These are phyloP conservation scores for Pseudonaja textilis DNA, from an alignment of 2,113 vertebrate genomes.

Conservation along the genomic window DNA sequence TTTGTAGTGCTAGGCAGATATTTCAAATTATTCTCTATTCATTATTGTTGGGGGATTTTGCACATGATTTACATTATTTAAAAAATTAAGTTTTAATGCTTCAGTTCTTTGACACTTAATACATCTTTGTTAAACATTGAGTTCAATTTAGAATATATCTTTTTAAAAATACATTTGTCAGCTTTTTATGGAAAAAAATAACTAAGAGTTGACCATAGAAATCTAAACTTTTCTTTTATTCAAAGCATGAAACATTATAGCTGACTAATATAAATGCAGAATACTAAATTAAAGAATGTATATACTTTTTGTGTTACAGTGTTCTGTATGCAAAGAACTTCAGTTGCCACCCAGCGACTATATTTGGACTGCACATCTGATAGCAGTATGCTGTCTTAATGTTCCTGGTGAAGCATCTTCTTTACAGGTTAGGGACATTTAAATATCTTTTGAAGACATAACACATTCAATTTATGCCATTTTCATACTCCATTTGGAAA, in stretches of 20 bases:
- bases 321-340: constrained; percentile 91
- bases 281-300: not conserved
- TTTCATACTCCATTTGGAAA: not conserved
- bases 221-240: not conserved
- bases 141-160: not conserved
- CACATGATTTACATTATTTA: not conserved
- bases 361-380: constrained; percentile 77
- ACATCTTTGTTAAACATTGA: not conserved
- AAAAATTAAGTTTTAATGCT: not conserved
- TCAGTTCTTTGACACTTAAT: too few relatives aligned
- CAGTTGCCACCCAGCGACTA: constrained; percentile 86
- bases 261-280: not conserved
- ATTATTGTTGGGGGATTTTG: not conserved
- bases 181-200: not conserved
- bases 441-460: not conserved
- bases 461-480: not conserved
- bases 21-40: not conserved
- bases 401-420: constrained; percentile 72
- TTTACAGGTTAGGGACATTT: constrained; percentile 72
- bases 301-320: constrained; percentile 61
- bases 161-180: not conserved
- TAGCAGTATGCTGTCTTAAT: constrained; percentile 75
- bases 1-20: not conserved
- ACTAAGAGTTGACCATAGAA: not conserved
- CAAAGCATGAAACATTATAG: not conserved